Percentiles rank a stretch among this genome's conserved stretches.
phyloP scores from a whole-genome alignment of 2,113 vertebrate species.

The Tenebrosternarchus preto region DNA sequence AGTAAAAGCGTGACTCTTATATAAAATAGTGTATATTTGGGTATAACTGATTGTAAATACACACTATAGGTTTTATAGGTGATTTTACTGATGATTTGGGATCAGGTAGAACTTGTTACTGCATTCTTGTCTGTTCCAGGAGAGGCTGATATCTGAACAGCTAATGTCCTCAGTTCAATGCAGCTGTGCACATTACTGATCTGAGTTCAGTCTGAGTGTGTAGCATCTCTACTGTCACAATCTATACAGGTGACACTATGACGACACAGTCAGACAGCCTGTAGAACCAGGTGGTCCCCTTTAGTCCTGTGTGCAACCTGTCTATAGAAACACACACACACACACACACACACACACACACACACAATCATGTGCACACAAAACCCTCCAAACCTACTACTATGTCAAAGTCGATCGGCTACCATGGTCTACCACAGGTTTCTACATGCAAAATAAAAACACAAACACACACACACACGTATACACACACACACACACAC shows the following conservation, averaged over 20 bases:
- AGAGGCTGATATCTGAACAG: too few relatives aligned
- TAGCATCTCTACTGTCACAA: not conserved
- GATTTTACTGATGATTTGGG: too few relatives aligned
- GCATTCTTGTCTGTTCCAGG: too few relatives aligned
- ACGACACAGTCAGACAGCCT: constrained; percentile 2
- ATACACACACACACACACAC: constrained; percentile 34
- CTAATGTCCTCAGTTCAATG: too few relatives aligned
- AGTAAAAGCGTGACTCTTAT: too few relatives aligned
- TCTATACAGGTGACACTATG: constrained; percentile 5
- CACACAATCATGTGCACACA: not conserved
- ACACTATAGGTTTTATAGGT: too few relatives aligned
- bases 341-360: not conserved
- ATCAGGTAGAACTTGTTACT: too few relatives aligned
- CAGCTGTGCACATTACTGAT: too few relatives aligned
- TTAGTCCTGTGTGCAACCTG: not conserved
- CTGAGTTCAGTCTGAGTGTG: too few relatives aligned
- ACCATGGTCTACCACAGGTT: constrained; percentile 1
- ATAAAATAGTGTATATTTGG: too few relatives aligned
- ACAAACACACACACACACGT: constrained; percentile 3
- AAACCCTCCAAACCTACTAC: constrained; percentile 48
- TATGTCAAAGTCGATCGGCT: constrained; percentile 58
- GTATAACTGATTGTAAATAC: too few relatives aligned
- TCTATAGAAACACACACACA: constrained; percentile 15
- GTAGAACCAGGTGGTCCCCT: not conserved
- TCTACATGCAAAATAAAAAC: constrained; percentile 31